Evolutionary conservation across 2,888 invertebrate genomes (phyloP).

Genomic region (Dione vanillae): DNA sequence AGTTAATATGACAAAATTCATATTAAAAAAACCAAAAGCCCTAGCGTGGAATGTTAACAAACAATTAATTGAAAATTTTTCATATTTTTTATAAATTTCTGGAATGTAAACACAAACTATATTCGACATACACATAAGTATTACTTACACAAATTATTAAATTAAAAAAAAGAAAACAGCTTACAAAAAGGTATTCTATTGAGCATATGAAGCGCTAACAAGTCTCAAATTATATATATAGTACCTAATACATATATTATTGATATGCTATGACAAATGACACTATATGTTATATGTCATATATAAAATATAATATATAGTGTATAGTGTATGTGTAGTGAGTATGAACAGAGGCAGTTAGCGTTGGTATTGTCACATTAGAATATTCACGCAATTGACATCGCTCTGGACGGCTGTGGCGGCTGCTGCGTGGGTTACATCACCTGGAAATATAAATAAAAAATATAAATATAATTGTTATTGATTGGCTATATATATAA

Average conservation of each 20-base stretch:
- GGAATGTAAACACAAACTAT: background rate
- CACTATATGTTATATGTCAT: too few relatives aligned
- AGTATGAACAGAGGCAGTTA: conserved; percentile 5
- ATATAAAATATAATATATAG: background rate
- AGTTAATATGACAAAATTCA: too few relatives aligned
- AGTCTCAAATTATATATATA: conserved; percentile 2
- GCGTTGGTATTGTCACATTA: conserved; percentile 47
- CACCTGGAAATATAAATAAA: conserved; percentile 60
- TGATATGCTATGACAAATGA: background rate
- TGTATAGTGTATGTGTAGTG: background rate
- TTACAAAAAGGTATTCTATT: background rate
- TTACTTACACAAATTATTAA: background rate
- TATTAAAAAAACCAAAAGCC: background rate
- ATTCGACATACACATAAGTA: too few relatives aligned
- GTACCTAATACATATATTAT: background rate
- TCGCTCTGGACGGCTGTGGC: conserved; percentile 73
- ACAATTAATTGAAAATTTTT: background rate
- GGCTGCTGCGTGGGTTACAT: conserved; percentile 63
- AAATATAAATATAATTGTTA: too few relatives aligned
- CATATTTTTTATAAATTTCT: background rate
- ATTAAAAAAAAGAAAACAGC: background rate
- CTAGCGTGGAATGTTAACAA: background rate
- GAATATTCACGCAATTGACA: conserved; percentile 48
- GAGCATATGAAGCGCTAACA: background rate
- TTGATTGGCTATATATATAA: background rate